Evolutionary conservation across 1,140 invertebrate species (phyloP), one percentile per base, ranked within the genome.

Genomic region (Himalopsyche phryganea): DNA sequence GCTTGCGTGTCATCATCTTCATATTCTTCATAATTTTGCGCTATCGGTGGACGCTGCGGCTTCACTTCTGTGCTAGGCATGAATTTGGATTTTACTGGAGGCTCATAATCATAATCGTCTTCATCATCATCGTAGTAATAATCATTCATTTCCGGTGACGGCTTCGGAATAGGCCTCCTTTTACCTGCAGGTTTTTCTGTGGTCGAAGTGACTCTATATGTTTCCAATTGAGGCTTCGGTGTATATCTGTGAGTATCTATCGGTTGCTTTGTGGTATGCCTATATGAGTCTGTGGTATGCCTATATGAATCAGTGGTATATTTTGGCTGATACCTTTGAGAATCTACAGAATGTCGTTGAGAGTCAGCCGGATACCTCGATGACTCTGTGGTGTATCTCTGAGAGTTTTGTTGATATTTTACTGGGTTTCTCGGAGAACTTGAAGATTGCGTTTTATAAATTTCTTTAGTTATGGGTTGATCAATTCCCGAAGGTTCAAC

Each of bases 41-140:
- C 76, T 69, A 78, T 77, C 0, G 66, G 69, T 11, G 76, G 76
- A 53, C 76, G 67, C 61, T 76, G 73, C 23, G 76, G 76, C 59
- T 68, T 77, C 0, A 78, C 74, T 71, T 83, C 81, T 5, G 80
- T 77, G 71, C 79, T 81, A 4, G 81, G 81, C 80, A 82, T 82
- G 59, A 81, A 82, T 50, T 80, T 77, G 4, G 81, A 78, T 68
- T 81, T 78, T 0, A 81, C 79, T 6, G 72, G 73, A 46, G 80
- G 80, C 62, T 81, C 80, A 52, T 77, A 75, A 67, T 79, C 76
- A 60, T 73, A 76, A 58, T 78, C 69, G 44, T 77, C 75, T 45
- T 77, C 75, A 46, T 79, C 75, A 20, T 81, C 75, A 52, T 80
- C 77, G 50, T 80, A 77, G 65, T 79, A 77, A 52, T 80, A 76